Conservation (phyloP, 2,113 vertebrate species). For the Leucoraja erinaceus region DNA sequence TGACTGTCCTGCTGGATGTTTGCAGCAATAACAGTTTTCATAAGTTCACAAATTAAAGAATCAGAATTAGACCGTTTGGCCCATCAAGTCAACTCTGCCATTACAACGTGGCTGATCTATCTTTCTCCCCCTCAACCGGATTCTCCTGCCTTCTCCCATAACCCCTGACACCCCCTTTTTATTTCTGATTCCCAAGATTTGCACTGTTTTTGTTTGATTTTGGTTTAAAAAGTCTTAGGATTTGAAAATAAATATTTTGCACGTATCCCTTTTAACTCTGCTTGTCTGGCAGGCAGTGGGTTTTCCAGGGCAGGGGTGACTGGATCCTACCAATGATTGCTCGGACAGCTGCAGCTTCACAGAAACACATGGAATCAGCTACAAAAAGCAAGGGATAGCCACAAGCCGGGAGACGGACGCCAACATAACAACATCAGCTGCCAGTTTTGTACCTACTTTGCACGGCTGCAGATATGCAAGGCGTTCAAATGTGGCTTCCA, state of each 20-base stretch:
- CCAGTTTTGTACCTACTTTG: slow-evolving; percentile 92
- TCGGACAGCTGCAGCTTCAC: background rate
- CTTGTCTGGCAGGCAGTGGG: background rate
- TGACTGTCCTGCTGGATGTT: too few relatives aligned
- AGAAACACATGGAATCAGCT: slow-evolving; percentile 46
- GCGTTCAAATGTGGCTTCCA: slow-evolving; percentile 99
- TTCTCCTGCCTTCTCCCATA: too few relatives aligned
- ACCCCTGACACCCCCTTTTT: too few relatives aligned
- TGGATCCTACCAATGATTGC: background rate
- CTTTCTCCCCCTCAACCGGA: too few relatives aligned
- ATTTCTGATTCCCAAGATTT: too few relatives aligned
- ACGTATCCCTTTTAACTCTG: background rate
- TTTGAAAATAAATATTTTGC: background rate
- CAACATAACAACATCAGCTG: slow-evolving; percentile 59
- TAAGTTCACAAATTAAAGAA: too few relatives aligned
- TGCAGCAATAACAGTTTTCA: too few relatives aligned
- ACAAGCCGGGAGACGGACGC: slow-evolving; percentile 55
- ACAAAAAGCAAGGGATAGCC: slow-evolving; percentile 47
- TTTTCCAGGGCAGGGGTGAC: background rate
- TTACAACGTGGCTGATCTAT: too few relatives aligned
- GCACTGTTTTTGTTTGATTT: too few relatives aligned
- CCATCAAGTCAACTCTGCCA: too few relatives aligned
- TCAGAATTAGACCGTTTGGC: too few relatives aligned
- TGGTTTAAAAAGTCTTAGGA: background rate
- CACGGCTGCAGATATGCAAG: slow-evolving; percentile 98